Evolutionary conservation across 2,888 invertebrate genomes (phyloP).

Genomic region (Griposia aprilina): DNA sequence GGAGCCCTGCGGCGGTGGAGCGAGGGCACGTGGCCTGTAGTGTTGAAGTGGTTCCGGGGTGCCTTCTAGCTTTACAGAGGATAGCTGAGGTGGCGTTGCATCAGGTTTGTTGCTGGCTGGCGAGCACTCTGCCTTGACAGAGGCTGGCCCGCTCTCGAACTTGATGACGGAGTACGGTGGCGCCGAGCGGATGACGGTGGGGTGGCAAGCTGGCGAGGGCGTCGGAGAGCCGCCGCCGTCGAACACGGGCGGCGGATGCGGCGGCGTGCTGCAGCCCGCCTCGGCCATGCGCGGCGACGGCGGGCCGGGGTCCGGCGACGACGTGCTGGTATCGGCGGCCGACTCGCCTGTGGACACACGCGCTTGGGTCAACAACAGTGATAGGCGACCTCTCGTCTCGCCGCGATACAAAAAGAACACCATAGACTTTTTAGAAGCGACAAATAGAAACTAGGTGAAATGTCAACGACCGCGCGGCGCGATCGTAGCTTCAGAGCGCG

Average conservation of each 20-base stretch:
- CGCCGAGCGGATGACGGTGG: slow-evolving; percentile 90
- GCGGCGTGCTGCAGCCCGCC: slow-evolving; percentile 92
- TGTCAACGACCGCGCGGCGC: slow-evolving; percentile 89
- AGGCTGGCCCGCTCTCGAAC: slow-evolving; percentile 87
- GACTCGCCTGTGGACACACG: slow-evolving; percentile 94
- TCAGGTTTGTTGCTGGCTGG: slow-evolving; percentile 80
- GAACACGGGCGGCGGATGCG: slow-evolving; percentile 90
- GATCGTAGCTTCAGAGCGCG: slow-evolving; percentile 84
- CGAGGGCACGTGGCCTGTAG: slow-evolving; percentile 83
- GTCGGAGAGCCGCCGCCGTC: slow-evolving; percentile 87
- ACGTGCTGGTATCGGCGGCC: slow-evolving; percentile 97
- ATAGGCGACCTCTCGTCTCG: slow-evolving; percentile 71
- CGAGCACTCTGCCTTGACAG: slow-evolving; percentile 81
- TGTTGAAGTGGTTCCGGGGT: slow-evolving; percentile 80
- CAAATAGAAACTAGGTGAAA: slow-evolving; percentile 90
- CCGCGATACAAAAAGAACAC: slow-evolving; percentile 82
- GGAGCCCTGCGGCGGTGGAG: slow-evolving; percentile 86
- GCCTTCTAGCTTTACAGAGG: slow-evolving; percentile 88
- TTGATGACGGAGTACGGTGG: slow-evolving; percentile 91
- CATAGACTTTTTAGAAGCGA: slow-evolving; percentile 84
- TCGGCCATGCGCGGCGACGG: slow-evolving; percentile 95
- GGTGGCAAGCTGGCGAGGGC: slow-evolving; percentile 86
- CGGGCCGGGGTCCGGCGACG: slow-evolving; percentile 97
- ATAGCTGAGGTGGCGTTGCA: slow-evolving; percentile 79
- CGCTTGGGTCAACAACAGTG: slow-evolving; percentile 78